phyloP scores from a whole-genome alignment of 2,113 vertebrate species.

The Platysternon megacephalum region DNA sequence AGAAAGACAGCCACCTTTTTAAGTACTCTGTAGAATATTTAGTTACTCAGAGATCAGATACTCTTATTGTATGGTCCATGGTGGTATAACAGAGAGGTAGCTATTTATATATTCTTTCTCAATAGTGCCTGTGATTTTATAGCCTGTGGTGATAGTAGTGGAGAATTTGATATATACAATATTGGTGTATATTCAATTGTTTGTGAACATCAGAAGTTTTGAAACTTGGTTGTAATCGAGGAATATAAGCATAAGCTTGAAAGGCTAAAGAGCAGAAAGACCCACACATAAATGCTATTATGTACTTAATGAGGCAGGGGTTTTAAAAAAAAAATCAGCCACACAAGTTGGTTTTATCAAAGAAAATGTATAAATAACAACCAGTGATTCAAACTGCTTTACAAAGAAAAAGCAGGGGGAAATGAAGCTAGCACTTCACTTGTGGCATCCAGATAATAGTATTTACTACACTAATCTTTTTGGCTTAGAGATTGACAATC shows the following conservation, averaged over 20 bases:
- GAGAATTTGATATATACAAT: conserved; percentile 66
- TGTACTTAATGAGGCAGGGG: conserved; percentile 73
- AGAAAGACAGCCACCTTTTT: background rate
- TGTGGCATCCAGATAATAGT: conserved; percentile 71
- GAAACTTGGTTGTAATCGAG: conserved; percentile 68
- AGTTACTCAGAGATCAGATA: background rate
- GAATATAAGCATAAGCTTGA: conserved; percentile 73
- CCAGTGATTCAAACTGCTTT: conserved; percentile 72
- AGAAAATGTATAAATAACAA: conserved; percentile 81
- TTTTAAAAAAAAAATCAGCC: conserved; percentile 72
- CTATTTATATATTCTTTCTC: conserved; percentile 41
- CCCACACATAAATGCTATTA: conserved; percentile 72
- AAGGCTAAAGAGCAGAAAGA: conserved; percentile 70
- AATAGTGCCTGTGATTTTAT: conserved; percentile 55
- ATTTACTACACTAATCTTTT: conserved; percentile 77
- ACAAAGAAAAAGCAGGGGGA: conserved; percentile 74
- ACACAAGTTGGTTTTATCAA: conserved; percentile 78
- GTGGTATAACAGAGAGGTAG: background rate
- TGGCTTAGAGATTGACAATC: conserved; percentile 71
- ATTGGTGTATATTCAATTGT: conserved; percentile 72
- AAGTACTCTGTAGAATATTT: background rate
- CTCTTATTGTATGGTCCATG: background rate
- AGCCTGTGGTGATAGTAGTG: conserved; percentile 44
- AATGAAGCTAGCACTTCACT: conserved; percentile 78
- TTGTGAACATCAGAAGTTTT: conserved; percentile 74